These are phyloP conservation scores for Galaxias olidus DNA, from an alignment of 2,797 vertebrate species.

Conservation along the genomic window DNA sequence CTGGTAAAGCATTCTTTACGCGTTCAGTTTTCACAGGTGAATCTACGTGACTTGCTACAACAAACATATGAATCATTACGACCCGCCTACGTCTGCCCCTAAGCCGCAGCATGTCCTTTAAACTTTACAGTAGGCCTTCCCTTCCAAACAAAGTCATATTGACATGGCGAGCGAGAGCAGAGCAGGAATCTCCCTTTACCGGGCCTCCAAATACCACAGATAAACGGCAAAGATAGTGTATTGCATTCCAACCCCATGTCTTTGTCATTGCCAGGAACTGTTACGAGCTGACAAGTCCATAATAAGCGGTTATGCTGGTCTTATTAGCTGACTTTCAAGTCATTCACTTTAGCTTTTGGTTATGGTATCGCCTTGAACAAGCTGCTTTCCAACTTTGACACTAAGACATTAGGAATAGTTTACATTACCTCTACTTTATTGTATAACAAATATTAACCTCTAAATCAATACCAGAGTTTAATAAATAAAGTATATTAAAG, in stretches of 20 bases:
- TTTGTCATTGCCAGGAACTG: constrained; percentile 51
- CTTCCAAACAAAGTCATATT: too few relatives aligned
- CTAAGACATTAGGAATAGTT: constrained; percentile 8
- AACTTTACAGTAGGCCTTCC: too few relatives aligned
- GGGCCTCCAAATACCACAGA: constrained; percentile 69
- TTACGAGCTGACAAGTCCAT: constrained; percentile 22
- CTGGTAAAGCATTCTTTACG: too few relatives aligned
- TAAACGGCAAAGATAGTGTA: constrained; percentile 64
- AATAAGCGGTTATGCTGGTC: constrained; percentile 27
- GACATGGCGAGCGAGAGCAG: too few relatives aligned
- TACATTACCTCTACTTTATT: too few relatives aligned
- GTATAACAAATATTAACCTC: not conserved
- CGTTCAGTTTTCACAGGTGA: too few relatives aligned
- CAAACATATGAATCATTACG: too few relatives aligned
- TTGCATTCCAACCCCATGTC: constrained; percentile 43
- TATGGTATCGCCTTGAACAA: constrained; percentile 10
- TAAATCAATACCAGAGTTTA: constrained; percentile 26
- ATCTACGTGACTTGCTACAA: too few relatives aligned
- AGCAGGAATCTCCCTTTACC: constrained; percentile 61
- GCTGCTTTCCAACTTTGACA: constrained; percentile 20
- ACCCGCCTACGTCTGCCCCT: too few relatives aligned
- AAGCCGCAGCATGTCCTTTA: too few relatives aligned
- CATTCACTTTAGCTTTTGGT: constrained; percentile 37
- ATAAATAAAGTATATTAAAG: constrained; percentile 26
- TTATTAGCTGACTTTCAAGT: constrained; percentile 38